Evolutionary conservation across 2,797 vertebrate genomes (phyloP).

Genomic region (Siniperca undulata): DNA sequence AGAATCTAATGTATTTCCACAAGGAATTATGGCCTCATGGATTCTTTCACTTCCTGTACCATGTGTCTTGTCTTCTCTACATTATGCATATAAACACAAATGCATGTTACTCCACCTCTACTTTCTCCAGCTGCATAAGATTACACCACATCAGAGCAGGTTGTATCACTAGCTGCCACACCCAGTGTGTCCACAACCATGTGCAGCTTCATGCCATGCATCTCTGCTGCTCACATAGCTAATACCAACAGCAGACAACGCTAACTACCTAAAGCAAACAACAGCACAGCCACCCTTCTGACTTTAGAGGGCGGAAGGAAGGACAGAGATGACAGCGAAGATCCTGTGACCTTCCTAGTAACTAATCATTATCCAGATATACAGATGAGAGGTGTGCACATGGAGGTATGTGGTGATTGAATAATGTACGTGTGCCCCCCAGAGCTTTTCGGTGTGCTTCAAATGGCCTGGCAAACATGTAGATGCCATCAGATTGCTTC

Average conservation of each 20-base stretch:
- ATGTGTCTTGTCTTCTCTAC: not conserved
- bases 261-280: constrained; percentile 4
- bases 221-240: constrained; percentile 3
- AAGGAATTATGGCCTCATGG: not conserved
- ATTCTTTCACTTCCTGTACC: not conserved
- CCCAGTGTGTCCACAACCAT: not conserved
- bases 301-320: constrained; percentile 5
- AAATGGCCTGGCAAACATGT: constrained; percentile 52
- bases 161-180: not conserved
- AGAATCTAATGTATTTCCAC: not conserved
- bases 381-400: constrained; percentile 12
- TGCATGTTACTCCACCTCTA: not conserved
- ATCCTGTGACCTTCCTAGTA: not conserved
- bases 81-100: not conserved
- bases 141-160: not conserved
- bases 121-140: not conserved
- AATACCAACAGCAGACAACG: not conserved
- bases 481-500: constrained; percentile 65
- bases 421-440: constrained; percentile 14
- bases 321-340: constrained; percentile 21
- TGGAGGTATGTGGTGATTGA: constrained; percentile 27
- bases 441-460: constrained; percentile 24
- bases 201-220: not conserved
- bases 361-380: constrained; percentile 32
- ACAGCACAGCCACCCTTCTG: not conserved